Evolutionary conservation across 2,888 invertebrate genomes (phyloP).

Genomic region (Acholoe squamosa): DNA sequence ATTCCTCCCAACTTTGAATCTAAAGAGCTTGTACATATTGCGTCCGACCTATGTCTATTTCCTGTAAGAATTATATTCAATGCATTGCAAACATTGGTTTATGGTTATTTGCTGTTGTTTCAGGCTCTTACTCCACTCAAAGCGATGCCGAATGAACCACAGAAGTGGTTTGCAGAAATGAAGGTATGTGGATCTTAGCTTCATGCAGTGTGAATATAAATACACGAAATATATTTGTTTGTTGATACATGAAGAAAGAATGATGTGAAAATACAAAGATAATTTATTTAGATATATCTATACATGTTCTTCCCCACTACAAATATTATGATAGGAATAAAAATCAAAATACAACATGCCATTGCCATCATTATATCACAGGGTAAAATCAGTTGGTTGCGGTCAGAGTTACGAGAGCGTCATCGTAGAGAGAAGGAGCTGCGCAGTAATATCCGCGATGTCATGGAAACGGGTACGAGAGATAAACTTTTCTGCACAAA

Average conservation of each 20-base stretch:
- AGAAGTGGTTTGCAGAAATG: slow-evolving; percentile 66
- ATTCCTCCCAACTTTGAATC: too few species aligned
- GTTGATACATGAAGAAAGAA: too few species aligned
- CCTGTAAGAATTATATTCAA: too few species aligned
- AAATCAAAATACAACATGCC: not conserved
- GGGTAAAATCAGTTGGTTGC: slow-evolving; percentile 67
- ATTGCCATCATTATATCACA: not conserved
- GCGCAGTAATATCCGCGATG: slow-evolving; percentile 54
- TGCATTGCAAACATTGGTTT: too few species aligned
- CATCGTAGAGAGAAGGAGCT: slow-evolving; percentile 61
- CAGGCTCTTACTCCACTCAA: slow-evolving; percentile 62
- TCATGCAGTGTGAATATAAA: too few species aligned
- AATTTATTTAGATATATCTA: too few species aligned
- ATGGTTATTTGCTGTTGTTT: not conserved
- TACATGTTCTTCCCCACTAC: too few species aligned
- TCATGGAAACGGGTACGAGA: slow-evolving; percentile 55
- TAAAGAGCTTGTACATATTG: too few species aligned
- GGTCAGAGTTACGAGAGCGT: slow-evolving; percentile 65
- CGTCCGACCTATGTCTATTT: too few species aligned
- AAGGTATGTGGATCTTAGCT: slow-evolving; percentile 64
- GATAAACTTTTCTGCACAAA: slow-evolving; percentile 46
- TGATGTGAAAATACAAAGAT: too few species aligned
- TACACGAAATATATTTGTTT: too few species aligned
- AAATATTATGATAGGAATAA: too few species aligned
- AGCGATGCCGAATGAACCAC: slow-evolving; percentile 62